These are phyloP conservation scores for Gastrophysa polygoni DNA, from an alignment of 2,888 invertebrate species.

Conservation along the genomic window DNA sequence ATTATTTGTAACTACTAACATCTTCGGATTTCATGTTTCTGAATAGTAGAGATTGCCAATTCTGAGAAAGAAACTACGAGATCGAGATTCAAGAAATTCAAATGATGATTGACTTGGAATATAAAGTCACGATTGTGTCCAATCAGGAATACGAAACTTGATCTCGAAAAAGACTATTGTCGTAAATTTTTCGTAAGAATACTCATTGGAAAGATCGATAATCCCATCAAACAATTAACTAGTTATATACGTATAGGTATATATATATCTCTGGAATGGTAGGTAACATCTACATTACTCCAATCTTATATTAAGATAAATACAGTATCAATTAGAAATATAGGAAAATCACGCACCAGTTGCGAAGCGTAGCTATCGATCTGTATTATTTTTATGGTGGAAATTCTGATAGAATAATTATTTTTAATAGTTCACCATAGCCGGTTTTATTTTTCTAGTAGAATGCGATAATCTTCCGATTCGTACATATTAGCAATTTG, in stretches of 20 bases:
- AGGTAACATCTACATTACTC: neutral
- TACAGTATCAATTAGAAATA: conserved; percentile 5
- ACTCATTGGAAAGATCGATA: neutral
- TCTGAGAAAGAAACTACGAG: no score
- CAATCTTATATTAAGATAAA: conserved; percentile 6
- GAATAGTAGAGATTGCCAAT: no score
- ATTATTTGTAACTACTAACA: neutral
- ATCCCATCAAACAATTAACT: neutral
- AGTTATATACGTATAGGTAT: no score
- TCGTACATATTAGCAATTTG: neutral
- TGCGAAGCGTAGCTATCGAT: conserved; percentile 26
- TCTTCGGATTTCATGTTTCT: no score
- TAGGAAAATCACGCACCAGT: conserved; percentile 23
- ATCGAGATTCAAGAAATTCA: no score
- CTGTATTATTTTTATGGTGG: conserved; percentile 27
- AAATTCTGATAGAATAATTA: conserved; percentile 21
- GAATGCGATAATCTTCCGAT: neutral
- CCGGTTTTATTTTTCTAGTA: neutral
- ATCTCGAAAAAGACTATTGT: no score
- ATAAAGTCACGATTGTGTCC: no score
- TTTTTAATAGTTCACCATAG: conserved; percentile 13
- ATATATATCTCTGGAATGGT: neutral
- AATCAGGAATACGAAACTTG: no score
- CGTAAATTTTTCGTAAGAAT: no score
- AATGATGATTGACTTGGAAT: no score